Conservation (phyloP, 2,797 vertebrate species). For the Alectoris magna region DNA sequence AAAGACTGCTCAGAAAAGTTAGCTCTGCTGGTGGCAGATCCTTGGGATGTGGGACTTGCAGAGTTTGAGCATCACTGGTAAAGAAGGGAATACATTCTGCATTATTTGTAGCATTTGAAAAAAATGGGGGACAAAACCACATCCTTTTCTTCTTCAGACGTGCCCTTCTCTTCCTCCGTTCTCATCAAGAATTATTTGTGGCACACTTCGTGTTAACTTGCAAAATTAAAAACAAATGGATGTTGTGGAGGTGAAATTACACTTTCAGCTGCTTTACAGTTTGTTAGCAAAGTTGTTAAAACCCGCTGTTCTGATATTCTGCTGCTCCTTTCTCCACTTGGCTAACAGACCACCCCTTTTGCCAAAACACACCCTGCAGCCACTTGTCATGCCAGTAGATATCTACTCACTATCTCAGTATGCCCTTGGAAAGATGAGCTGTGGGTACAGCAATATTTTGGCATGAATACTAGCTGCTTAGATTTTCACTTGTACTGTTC, state of each 20-base stretch:
- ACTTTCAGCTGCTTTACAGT: background rate
- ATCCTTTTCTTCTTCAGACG: background rate
- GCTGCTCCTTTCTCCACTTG: slow-evolving; percentile 17
- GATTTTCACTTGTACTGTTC: slow-evolving; percentile 12
- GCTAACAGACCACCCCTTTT: slow-evolving; percentile 11
- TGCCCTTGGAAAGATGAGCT: slow-evolving; percentile 12
- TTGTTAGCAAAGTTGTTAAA: background rate
- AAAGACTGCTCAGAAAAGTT: background rate
- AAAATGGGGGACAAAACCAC: background rate
- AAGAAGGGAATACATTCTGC: background rate
- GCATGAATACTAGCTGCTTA: slow-evolving; percentile 36
- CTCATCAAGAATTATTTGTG: background rate
- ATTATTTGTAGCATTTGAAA: background rate
- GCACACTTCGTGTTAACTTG: background rate
- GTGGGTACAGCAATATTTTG: slow-evolving; percentile 14
- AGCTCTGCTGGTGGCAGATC: background rate
- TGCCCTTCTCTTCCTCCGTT: background rate
- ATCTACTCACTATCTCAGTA: background rate
- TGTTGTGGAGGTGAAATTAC: slow-evolving; percentile 11
- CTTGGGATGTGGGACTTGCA: background rate
- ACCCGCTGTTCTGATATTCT: background rate
- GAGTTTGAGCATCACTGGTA: background rate
- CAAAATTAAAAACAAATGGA: background rate
- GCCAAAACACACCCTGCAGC: slow-evolving; percentile 47
- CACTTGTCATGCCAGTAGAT: slow-evolving; percentile 18